These are phyloP conservation scores for Scaptomyza flava DNA, from an alignment of 2,888 invertebrate species.

Conservation along the genomic window DNA sequence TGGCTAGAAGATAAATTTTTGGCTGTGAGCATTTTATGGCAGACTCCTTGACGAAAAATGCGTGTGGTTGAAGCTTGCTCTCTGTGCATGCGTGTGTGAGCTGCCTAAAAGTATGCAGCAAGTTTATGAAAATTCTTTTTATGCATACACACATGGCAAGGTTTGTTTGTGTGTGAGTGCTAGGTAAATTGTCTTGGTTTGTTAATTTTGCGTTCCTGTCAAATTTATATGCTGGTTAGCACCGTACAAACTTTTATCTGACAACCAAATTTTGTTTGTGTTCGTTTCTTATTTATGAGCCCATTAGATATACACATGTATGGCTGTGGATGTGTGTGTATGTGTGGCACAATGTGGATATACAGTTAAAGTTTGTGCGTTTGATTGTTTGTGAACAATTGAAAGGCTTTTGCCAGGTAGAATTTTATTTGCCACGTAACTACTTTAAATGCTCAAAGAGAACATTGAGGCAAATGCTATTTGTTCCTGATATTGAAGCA, in stretches of 20 bases:
- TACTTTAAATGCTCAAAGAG: neutral
- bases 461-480: neutral
- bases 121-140: conserved; percentile 78
- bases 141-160: conserved; percentile 36
- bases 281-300: conserved; percentile 67
- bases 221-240: conserved; percentile 76
- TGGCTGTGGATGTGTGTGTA: conserved; percentile 36
- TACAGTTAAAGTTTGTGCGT: neutral
- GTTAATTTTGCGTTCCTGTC: conserved; percentile 69
- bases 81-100: conserved; percentile 18
- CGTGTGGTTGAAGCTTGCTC: conserved; percentile 53
- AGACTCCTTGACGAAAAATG: conserved; percentile 67
- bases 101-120: conserved; percentile 64
- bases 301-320: conserved; percentile 48
- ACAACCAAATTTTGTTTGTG: conserved; percentile 55
- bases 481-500: neutral
- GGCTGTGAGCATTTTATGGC: conserved; percentile 58
- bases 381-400: conserved; percentile 2
- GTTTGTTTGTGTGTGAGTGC: conserved; percentile 29
- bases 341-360: neutral
- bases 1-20: conserved; percentile 64
- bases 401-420: neutral
- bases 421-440: neutral
- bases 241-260: conserved; percentile 54
- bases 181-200: conserved; percentile 69